Percentiles rank a stretch among this genome's conserved stretches.
These are phyloP conservation scores for Corythornis madagascariensis DNA, from an alignment of 2,113 vertebrate species.

Conservation along the genomic window DNA sequence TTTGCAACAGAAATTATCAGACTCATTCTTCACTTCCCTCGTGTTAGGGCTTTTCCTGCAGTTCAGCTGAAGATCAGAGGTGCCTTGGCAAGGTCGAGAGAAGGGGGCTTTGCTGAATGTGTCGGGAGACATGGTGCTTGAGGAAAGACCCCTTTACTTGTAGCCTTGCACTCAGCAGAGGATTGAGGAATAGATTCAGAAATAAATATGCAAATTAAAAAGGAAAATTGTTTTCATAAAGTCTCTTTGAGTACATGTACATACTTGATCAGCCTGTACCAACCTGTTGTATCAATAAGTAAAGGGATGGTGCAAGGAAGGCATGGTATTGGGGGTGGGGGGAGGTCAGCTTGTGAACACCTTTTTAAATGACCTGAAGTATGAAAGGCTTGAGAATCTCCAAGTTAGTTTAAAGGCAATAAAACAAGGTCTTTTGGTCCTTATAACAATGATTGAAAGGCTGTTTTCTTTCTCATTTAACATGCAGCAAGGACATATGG, in stretches of 20 bases:
- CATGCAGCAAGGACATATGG: slow-evolving; percentile 99
- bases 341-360: not conserved
- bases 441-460: slow-evolving; percentile 86
- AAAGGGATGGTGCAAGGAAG: slow-evolving; percentile 31
- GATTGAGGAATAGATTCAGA: not conserved
- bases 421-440: slow-evolving; percentile 72
- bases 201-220: not conserved
- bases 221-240: not conserved
- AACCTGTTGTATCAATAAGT: not conserved
- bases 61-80: not conserved
- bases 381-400: slow-evolving; percentile 58
- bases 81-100: not conserved
- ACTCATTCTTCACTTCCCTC: not conserved
- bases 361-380: slow-evolving; percentile 12
- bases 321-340: not conserved
- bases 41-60: not conserved
- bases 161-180: not conserved
- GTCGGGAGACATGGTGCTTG: not conserved
- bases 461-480: slow-evolving; percentile 89
- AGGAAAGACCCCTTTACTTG: not conserved
- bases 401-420: slow-evolving; percentile 62
- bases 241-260: not conserved
- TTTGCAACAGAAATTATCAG: not conserved
- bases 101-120: not conserved
- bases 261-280: not conserved